Base-by-base conservation (phyloP, 2,113 vertebrate genomes). In the Zapus hudsonius region DNA sequence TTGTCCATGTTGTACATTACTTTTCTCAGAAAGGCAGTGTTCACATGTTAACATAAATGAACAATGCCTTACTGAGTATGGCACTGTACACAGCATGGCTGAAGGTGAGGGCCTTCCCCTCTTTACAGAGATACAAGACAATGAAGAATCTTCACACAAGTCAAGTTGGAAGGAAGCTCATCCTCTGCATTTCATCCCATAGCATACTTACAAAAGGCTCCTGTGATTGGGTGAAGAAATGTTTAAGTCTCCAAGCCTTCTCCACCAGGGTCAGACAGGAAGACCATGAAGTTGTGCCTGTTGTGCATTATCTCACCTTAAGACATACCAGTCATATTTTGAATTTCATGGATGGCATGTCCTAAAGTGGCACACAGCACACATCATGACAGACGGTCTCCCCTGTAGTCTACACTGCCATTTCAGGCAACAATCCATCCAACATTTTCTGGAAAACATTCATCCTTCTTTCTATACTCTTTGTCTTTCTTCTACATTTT, bases 291-390 rank as follows among this genome's bases (percentile, higher is more conserved):
- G 79, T 33, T 4, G 76, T 73, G 33, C 4, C 1, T 95, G 55
- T 25, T 47, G 36, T 87, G 52, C 25, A 59, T 93, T 95, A 73
- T 88, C 3, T 52, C 95, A 95, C 93, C 94, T 57, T 38, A 96
- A 70, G 85, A 95, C 1, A 13, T 91, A 40, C 76, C 95, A 95
- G 84, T 69, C 95, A 95, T 80, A 64, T 42, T 42, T 90, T 1
- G 38, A 38, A 4, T 0, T 40, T 95, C 89, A 92, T 66, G 93
- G 1, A 5, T 92, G 83, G 74, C 36, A 95, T n/a, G 16, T 75
- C 61, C 3, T 95, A 7, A 91, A 95, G 89, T 84, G 84, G 4
- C 25, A 57, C 44, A 95, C 76, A 74, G 52, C 84, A 95, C 55
- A 86, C n/a, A 91, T 5, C n/a, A 36, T 55, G 23, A 44, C 0